Evolutionary conservation across 23 tunicate species (phyloP), one percentile per base, ranked within the genome.

Genomic region (Clavelina lepadiformis): DNA sequence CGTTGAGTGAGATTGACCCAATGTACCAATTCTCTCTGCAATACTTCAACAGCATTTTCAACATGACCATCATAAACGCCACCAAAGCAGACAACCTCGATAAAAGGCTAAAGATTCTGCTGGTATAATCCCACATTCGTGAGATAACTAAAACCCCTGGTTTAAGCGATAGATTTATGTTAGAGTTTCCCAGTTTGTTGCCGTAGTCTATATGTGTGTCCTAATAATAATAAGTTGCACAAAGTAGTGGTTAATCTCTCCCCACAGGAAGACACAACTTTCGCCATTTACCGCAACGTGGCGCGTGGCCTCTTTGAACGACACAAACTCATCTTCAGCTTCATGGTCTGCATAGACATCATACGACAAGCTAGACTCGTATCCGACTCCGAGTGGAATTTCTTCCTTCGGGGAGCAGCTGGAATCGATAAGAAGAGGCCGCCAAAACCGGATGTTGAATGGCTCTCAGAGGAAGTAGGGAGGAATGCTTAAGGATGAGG

Each of bases 21-120:
- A 93, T 93, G 98, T 93, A 93, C 68, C 89, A 80, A 46, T 93
- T 83, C 58, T 84, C 98, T 18, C 75, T 93, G 11, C 88, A 91
- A 53, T 91, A 82, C 54, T 91, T 91, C 68, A 82, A 72, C 72
- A 58, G 50, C 56, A 83, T 84, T 18, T 93, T 93, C 83, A 93
- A 82, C 93, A 83, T 38, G 78, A 83, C 98, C 20, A 91, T 91
- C 60, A 41, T 66, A 54, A 77, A 65, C 35, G 84, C 98, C 7
- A 72, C 71, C 56, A 41, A 73, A 45, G 50, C 84, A 4, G 65
- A 63, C 19, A 36, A 51, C 26, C 67, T 91, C 51, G 83, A 76
- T 50, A 82, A 82, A 41, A 33, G 98, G 37, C 76, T 91, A 15
- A 65, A 37, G 28, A 71, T 70, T 11, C 51, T 91, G 57, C 76